Evolutionary conservation across 1,140 invertebrate species (phyloP), one percentile per base, ranked within the genome.

Genomic region (Delia radicum): DNA sequence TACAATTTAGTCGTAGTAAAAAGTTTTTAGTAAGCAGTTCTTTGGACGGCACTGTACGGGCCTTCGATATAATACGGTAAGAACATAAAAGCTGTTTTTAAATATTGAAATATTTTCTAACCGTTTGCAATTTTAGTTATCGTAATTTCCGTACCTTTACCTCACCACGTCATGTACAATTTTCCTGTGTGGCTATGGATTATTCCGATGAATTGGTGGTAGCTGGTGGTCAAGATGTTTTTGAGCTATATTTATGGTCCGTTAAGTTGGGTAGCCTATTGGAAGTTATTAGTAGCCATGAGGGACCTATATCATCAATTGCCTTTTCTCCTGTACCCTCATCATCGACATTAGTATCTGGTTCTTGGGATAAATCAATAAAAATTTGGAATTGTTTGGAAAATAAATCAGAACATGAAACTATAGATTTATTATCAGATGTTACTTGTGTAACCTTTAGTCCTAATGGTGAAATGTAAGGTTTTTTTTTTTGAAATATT

Each of bases 81-180:
- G 18, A 18, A 18, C 18, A 42, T 8, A 27, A 27, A 28, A 63
- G 1, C n/a, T 15, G 1, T 42, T 42, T 5, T 10, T 42, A 0
- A 15, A 5, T 18, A 37, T 24, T n/a, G n/a, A 12, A 76, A 48
- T 77, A 42, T 12, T 69, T 71, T 46, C 27, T 61, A 55, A 37
- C 67, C 76, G 69, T 78, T 75, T 77, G 69, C 37, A 24, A 75
- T 78, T 74, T 75, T 26, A 81, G 84, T 26, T 99, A 99, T 87
- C 93, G 97, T 73, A 99, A 99, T 87, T 99, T 99, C 87, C 91
- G 96, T 77, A 99, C 98, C 0, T 93, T 98, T 72, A 96, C 96
- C 0, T 95, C 96, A 0, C 95, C 96, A 0, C 89, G 91, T 77
- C 93, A 95, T 0, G 94, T 94, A 0, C 97, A 99, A 87, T 98